A percentile compares a stretch with the other conserved stretches of the same genome.
Evolutionary conservation across 2,797 vertebrate species (phyloP).

Genomic region (Euphonia xanthogaster): DNA sequence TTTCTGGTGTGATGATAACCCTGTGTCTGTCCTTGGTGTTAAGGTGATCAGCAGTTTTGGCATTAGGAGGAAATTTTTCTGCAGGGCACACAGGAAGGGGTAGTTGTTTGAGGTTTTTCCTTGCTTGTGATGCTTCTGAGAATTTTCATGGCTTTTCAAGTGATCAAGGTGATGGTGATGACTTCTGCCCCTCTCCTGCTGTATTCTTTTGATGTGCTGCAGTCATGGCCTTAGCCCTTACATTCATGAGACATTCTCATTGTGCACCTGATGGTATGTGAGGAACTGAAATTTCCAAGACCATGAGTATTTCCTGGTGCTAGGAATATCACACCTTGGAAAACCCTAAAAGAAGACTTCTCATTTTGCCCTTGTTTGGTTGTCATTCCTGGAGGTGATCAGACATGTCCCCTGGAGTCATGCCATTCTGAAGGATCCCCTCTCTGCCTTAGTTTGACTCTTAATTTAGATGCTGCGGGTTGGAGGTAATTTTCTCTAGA

Average conservation of each 20-base stretch:
- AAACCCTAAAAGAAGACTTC: neutral
- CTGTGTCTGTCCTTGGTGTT: neutral
- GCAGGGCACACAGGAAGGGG: neutral
- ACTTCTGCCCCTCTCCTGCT: neutral
- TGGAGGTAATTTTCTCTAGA: neutral
- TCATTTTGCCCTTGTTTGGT: neutral
- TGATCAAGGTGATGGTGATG: rapidly evolving
- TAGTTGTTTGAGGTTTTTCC: neutral
- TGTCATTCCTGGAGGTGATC: neutral
- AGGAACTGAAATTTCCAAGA: neutral
- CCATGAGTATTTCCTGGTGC: neutral
- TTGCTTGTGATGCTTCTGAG: neutral
- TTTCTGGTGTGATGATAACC: neutral
- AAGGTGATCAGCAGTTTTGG: neutral
- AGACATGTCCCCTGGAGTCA: neutral
- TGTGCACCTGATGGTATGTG: neutral
- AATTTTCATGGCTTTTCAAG: neutral
- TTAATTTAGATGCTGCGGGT: neutral
- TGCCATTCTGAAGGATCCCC: neutral
- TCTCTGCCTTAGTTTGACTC: neutral
- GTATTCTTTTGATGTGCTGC: neutral
- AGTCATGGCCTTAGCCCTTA: neutral
- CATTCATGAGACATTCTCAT: neutral
- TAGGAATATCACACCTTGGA: neutral
- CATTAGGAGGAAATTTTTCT: neutral